Percentiles rank a stretch among this genome's conserved stretches.
phyloP scores from a whole-genome alignment of 2,888 invertebrate genomes.

The Patella pellucida region DNA sequence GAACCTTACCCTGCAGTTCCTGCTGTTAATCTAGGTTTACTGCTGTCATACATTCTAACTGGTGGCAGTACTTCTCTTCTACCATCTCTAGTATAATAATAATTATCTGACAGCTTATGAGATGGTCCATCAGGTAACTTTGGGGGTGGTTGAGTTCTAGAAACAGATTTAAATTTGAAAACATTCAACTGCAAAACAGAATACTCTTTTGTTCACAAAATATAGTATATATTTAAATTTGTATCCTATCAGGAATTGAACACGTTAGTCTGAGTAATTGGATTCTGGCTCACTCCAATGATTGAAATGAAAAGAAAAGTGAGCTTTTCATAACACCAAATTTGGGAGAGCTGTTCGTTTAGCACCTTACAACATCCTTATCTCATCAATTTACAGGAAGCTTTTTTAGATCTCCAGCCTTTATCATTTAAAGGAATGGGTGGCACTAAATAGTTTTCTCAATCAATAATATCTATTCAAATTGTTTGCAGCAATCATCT shows the following conservation, averaged over 20 bases:
- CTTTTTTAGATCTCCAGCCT: no score
- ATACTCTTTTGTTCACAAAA: not conserved
- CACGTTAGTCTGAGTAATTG: no score
- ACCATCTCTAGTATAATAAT: conserved; percentile 87
- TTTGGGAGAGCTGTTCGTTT: not conserved
- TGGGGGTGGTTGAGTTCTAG: conserved; percentile 86
- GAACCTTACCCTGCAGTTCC: conserved; percentile 24
- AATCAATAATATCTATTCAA: no score
- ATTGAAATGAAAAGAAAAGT: not conserved
- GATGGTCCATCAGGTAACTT: conserved; percentile 85
- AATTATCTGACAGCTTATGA: conserved; percentile 84
- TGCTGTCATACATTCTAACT: conserved; percentile 62
- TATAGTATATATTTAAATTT: not conserved
- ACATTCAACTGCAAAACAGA: not conserved
- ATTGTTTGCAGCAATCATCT: no score
- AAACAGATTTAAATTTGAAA: conserved; percentile 12
- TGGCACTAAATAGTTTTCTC: no score
- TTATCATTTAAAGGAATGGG: no score
- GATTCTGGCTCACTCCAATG: no score
- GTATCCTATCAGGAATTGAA: no score
- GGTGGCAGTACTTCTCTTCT: conserved; percentile 85
- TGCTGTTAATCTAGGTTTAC: conserved; percentile 23
- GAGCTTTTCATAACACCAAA: no score
- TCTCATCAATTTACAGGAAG: no score
- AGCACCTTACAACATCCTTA: no score